These are phyloP conservation scores for Diadumene lineata DNA, from an alignment of 92 coral and sea anemone genomes.

Conservation along the genomic window DNA sequence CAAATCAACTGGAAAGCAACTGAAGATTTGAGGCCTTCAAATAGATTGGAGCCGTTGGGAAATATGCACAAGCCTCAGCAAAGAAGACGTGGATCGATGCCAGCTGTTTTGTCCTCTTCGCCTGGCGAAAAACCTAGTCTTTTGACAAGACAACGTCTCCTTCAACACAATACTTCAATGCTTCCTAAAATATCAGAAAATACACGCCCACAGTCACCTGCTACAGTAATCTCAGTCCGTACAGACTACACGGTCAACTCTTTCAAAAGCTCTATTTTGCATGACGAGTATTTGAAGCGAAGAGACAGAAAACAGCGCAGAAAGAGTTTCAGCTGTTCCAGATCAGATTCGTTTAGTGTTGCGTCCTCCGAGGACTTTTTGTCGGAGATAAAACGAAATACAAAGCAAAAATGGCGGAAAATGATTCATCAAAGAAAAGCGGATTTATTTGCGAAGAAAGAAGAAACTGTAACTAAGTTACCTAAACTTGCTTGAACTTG, in stretches of 20 bases:
- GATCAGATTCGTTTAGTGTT: neutral
- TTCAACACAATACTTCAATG: neutral
- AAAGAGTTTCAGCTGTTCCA: conserved; percentile 4
- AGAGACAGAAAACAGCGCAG: neutral
- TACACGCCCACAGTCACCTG: neutral
- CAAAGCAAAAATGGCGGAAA: conserved; percentile 17
- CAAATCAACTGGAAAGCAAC: neutral
- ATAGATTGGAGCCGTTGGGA: neutral
- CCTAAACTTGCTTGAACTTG: neutral
- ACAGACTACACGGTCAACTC: too few species aligned
- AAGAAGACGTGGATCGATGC: conserved; percentile 4
- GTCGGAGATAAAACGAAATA: neutral
- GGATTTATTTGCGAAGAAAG: neutral
- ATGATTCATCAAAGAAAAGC: conserved; percentile 1
- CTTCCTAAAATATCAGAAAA: neutral
- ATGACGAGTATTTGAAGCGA: neutral
- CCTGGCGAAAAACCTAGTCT: neutral
- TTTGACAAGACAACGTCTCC: conserved; percentile 5
- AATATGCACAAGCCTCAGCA: neutral
- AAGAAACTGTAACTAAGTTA: neutral
- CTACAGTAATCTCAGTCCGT: neutral
- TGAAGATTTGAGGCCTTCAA: neutral
- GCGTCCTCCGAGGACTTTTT: neutral
- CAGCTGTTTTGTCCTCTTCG: neutral
- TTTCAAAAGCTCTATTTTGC: neutral